Evolutionary conservation across 92 coral and sea anemone species (phyloP), one percentile per base, ranked within the genome.

Genomic region (Scolanthus callimorphus): DNA sequence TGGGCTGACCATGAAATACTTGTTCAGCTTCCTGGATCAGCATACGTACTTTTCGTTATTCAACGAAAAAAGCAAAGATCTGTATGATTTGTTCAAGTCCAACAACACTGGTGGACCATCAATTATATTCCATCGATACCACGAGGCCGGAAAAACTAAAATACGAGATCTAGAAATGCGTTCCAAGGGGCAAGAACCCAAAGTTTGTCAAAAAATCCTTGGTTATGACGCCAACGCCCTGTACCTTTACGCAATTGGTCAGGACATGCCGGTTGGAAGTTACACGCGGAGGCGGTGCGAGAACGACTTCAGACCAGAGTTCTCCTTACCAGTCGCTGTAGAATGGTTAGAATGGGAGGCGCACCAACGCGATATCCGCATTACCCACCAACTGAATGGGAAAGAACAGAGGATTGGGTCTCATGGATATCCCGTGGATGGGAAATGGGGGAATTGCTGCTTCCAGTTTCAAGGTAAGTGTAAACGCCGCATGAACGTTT

Each of bases 311-410:
- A 46, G 56, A 50, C 54, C 17, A 27, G 66, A 57, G 6, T 63
- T 44, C 27, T 24, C 38, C 0, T 4, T 23, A 12, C 41, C 15
- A 6, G 41, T 39, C 50, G 55, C 52, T 2, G 10, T 9, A 3
- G 31, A 64, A 17, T 64, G 71, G 71, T 31, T 64, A 3, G 77
- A n/a, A n/a, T n/a, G n/a, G n/a, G n/a, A n/a, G n/a, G n/a, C n/a
- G n/a, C n/a, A n/a, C n/a, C n/a, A n/a, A 12, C 2, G 52, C 12
- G 17, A n/a, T 2, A 31, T 59, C 10, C 11, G 20, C 11, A 49
- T 60, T 38, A 31, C 59, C 1, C 79, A 62, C 25, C 26, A 24
- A 13, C 25, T 49, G 0, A 72, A 72, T 30, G 43, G 28, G 15
- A 43, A 31, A 10, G 56, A 62, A 13, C 49, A 71, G 23, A 38